Evolutionary conservation across 2,113 vertebrate species (phyloP).

Genomic region (Pyrgilauda ruficollis): DNA sequence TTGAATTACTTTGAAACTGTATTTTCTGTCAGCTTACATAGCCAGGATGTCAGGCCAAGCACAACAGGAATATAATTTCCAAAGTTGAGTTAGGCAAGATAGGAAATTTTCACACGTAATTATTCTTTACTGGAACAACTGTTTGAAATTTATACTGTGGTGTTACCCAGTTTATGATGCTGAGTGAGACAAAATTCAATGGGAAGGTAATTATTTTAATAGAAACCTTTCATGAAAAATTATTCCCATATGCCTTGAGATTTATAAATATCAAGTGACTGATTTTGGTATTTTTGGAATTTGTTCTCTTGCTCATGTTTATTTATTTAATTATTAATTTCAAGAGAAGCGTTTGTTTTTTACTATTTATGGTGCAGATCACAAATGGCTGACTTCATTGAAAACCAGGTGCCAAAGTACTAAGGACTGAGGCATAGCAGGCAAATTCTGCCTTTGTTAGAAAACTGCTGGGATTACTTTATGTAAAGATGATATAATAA

Average conservation of each 20-base stretch:
- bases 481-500: neutral
- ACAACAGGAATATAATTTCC: conserved; percentile 35
- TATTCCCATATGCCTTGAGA: neutral
- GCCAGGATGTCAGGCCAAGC: conserved; percentile 42
- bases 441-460: neutral
- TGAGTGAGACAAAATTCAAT: conserved; percentile 21
- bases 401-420: neutral
- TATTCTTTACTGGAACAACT: conserved; percentile 51
- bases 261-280: neutral
- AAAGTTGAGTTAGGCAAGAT: conserved; percentile 30
- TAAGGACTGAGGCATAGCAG: neutral
- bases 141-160: conserved; percentile 46
- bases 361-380: neutral
- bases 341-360: neutral
- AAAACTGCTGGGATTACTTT: neutral
- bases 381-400: neutral
- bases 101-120: conserved; percentile 52
- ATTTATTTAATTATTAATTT: neutral
- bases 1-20: conserved; percentile 43
- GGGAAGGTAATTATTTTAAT: conserved; percentile 52
- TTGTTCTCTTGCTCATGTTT: neutral
- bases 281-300: conserved; percentile 12
- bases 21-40: conserved; percentile 20
- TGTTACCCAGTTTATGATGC: conserved; percentile 43
- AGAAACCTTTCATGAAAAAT: conserved; percentile 24